phyloP scores from a whole-genome alignment of 2,797 vertebrate genomes.

The Argentina silus region DNA sequence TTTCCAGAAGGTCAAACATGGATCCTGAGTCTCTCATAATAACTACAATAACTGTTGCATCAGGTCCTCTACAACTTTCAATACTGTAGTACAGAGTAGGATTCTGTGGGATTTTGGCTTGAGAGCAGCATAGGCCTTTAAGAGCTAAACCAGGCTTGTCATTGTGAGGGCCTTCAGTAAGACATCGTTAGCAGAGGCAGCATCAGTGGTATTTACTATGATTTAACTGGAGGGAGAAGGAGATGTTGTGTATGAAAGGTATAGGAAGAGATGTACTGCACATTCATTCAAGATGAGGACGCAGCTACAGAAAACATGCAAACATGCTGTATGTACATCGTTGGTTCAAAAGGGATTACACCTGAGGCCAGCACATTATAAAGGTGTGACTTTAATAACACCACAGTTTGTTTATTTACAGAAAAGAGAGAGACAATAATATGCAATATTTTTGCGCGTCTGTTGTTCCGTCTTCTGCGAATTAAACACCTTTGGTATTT shows the following conservation, averaged over 20 bases:
- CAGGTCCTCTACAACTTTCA: neutral
- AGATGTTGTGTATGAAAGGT: too few species aligned
- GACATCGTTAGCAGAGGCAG: too few species aligned
- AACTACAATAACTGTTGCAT: neutral
- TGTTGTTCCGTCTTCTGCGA: slow-evolving; percentile 77
- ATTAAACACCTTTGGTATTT: slow-evolving; percentile 81
- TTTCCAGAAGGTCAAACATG: slow-evolving; percentile 29
- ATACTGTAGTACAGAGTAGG: slow-evolving; percentile 10
- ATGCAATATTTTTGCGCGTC: slow-evolving; percentile 79
- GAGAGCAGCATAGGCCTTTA: neutral
- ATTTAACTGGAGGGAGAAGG: too few species aligned
- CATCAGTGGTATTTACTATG: too few species aligned
- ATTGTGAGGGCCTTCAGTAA: too few species aligned
- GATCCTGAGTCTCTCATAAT: neutral
- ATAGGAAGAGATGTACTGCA: too few species aligned
- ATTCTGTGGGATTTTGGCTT: neutral
- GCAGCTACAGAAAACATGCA: neutral
- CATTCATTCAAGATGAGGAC: too few species aligned
- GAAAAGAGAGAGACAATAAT: slow-evolving; percentile 62
- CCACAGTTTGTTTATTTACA: slow-evolving; percentile 74
- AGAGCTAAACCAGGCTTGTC: neutral
- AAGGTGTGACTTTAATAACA: slow-evolving; percentile 76
- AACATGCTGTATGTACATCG: slow-evolving; percentile 62
- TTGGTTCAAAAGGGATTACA: slow-evolving; percentile 64
- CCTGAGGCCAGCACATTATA: slow-evolving; percentile 67